phyloP scores from a whole-genome alignment of 1,140 invertebrate species.

The Diabrotica virgifera region DNA sequence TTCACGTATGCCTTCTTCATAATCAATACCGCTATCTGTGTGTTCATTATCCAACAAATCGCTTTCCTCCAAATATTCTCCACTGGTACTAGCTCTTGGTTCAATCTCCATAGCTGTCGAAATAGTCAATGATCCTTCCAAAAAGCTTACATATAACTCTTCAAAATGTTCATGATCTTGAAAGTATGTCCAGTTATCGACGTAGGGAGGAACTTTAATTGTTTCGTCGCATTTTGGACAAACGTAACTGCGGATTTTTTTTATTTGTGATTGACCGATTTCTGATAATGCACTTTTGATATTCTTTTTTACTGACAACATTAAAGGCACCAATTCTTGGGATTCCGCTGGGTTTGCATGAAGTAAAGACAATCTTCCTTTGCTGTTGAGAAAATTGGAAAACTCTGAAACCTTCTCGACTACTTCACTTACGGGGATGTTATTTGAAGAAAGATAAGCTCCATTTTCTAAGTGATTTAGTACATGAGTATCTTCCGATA shows the following conservation, averaged over 20 bases:
- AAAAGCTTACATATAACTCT: constrained; percentile 23
- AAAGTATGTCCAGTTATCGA: constrained; percentile 29
- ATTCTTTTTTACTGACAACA: constrained; percentile 28
- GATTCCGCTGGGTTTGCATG: constrained; percentile 10
- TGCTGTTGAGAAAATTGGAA: constrained; percentile 28
- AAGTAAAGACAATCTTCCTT: constrained; percentile 23
- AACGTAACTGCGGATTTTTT: constrained; percentile 16
- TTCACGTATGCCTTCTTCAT: constrained; percentile 3
- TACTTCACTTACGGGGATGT: constrained; percentile 9
- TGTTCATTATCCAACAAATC: constrained; percentile 7
- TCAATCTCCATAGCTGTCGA: constrained; percentile 1
- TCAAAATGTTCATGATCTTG: constrained; percentile 37
- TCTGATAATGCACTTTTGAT: constrained; percentile 26
- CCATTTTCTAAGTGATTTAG: constrained; percentile 7
- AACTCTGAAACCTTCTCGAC: constrained; percentile 25
- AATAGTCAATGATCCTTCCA: constrained; percentile 15
- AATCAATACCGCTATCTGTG: constrained; percentile 25
- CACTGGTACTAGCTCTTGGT: neutral
- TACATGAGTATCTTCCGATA: neutral
- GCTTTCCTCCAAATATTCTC: neutral
- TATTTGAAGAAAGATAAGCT: neutral
- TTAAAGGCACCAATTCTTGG: constrained; percentile 23
- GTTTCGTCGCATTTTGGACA: constrained; percentile 29
- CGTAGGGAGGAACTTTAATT: constrained; percentile 21
- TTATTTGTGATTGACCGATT: constrained; percentile 20